Percentiles rank a stretch among this genome's conserved stretches.
These are phyloP conservation scores for Upupa epops DNA, from an alignment of 2,113 vertebrate genomes.

Conservation along the genomic window DNA sequence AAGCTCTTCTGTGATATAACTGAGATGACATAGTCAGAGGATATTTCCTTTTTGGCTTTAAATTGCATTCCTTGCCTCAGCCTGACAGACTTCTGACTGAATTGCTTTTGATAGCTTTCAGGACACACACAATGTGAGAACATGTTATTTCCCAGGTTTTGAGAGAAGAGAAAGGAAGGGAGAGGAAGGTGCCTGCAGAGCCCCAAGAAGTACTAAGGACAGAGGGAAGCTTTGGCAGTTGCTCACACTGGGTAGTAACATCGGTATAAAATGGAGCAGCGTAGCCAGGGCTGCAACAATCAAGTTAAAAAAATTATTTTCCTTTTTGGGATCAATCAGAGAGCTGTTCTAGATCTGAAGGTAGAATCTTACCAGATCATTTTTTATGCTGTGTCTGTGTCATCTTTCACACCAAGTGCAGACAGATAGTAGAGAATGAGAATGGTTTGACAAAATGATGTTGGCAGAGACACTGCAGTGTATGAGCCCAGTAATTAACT, in stretches of 20 bases:
- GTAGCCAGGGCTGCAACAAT: neutral
- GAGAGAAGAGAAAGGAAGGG: neutral
- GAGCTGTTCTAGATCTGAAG: neutral
- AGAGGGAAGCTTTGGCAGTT: neutral
- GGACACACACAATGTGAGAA: neutral
- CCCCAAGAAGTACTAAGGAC: neutral
- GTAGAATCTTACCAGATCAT: neutral
- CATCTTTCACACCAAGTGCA: neutral
- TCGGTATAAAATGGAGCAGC: neutral
- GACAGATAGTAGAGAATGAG: neutral
- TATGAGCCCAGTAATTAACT: neutral
- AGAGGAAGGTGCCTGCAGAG: accelerated
- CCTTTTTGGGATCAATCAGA: neutral
- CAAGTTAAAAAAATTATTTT: neutral
- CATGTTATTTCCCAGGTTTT: neutral
- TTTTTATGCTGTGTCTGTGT: neutral
- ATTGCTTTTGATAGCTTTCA: neutral
- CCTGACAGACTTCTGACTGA: neutral
- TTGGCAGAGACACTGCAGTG: neutral
- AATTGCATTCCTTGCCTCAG: neutral
- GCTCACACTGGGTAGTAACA: neutral
- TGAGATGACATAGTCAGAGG: neutral
- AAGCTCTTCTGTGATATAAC: accelerated
- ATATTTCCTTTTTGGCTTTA: neutral
- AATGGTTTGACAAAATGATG: neutral